Percentiles rank a stretch among this genome's conserved stretches.
Evolutionary conservation across 2,888 invertebrate genomes (phyloP).

Genomic region (Micropterix aruncella): DNA sequence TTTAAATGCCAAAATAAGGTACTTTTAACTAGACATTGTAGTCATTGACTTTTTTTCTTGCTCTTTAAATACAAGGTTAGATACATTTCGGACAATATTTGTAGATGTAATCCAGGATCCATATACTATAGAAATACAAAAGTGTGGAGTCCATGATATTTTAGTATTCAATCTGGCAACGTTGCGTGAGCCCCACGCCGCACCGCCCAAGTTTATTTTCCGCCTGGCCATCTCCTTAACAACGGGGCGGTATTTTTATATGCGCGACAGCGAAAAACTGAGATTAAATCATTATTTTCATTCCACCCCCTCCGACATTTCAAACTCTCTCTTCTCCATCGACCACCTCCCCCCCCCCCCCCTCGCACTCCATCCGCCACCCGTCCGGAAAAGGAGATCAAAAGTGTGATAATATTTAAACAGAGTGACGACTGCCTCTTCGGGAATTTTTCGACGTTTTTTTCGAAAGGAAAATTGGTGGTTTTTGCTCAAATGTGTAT

Average conservation of each 20-base stretch:
- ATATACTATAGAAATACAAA: no score
- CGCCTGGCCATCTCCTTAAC: slow-evolving; percentile 15
- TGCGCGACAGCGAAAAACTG: slow-evolving; percentile 38
- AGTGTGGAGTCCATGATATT: no score
- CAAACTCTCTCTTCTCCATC: not conserved
- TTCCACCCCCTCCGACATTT: no score
- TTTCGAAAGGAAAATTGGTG: not conserved
- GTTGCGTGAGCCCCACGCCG: no score
- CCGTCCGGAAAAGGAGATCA: not conserved
- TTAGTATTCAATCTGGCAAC: no score
- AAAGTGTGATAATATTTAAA: not conserved
- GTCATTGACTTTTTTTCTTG: no score
- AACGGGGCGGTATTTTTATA: slow-evolving; percentile 26
- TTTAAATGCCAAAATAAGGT: no score
- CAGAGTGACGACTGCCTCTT: not conserved
- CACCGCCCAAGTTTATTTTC: slow-evolving; percentile 8
- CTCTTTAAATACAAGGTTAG: no score
- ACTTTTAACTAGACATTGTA: no score
- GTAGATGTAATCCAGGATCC: no score
- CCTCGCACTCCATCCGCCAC: not conserved
- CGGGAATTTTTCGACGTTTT: not conserved
- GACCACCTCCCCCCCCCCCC: not conserved
- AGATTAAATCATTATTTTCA: slow-evolving; percentile 47
- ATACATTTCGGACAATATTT: no score
- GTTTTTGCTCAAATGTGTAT: no score